Conservation (phyloP, 2,113 vertebrate species). For the Hoplias malabaricus region DNA sequence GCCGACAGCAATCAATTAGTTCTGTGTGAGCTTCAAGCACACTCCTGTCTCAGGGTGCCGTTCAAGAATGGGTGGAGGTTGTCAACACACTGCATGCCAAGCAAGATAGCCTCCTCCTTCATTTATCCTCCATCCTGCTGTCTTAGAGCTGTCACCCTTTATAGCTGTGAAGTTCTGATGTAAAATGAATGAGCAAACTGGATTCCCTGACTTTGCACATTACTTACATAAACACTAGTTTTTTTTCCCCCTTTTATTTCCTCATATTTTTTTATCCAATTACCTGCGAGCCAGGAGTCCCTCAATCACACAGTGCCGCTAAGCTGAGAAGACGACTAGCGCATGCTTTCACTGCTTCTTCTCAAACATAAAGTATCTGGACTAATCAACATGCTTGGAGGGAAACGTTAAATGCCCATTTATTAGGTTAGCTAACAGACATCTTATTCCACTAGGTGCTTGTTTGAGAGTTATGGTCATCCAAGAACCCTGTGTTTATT, state of each 20-base stretch:
- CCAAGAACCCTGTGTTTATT: not conserved
- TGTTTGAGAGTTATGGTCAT: not conserved
- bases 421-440: too few relatives aligned
- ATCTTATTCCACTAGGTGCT: not conserved
- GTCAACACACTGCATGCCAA: not conserved
- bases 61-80: not conserved
- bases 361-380: too few relatives aligned
- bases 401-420: too few relatives aligned
- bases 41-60: not conserved
- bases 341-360: too few relatives aligned
- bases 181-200: not conserved
- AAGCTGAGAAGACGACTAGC: too few relatives aligned
- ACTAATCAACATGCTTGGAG: too few relatives aligned
- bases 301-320: too few relatives aligned
- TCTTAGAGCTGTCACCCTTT: not conserved
- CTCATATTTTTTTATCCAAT: too few relatives aligned
- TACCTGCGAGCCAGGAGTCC: too few relatives aligned
- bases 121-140: not conserved
- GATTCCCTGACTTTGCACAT: not conserved
- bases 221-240: not conserved
- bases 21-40: not conserved
- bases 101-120: not conserved
- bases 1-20: slow-evolving; percentile 7
- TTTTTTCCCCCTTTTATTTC: too few relatives aligned
- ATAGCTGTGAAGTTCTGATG: not conserved